A percentile compares a stretch with the other conserved stretches of the same genome.
These are phyloP conservation scores for Ifrita kowaldi DNA, from an alignment of 2,113 vertebrate genomes.

Conservation along the genomic window DNA sequence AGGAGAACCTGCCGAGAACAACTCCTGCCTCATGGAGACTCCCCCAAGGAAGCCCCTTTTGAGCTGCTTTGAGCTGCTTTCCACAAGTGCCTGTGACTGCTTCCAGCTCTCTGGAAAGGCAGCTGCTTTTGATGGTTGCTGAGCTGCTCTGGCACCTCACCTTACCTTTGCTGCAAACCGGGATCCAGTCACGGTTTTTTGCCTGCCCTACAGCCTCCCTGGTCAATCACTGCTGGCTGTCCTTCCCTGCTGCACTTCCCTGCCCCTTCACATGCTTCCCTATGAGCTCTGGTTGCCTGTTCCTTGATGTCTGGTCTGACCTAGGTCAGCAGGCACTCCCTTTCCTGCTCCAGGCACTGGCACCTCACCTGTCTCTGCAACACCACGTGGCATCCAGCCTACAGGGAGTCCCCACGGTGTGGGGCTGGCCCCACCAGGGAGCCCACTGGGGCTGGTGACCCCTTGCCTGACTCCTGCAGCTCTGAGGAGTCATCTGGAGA, in stretches of 20 bases:
- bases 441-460: neutral
- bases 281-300: rapidly evolving
- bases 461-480: neutral
- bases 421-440: neutral
- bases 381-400: neutral
- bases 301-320: neutral
- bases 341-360: neutral
- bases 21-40: neutral
- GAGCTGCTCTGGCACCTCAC: neutral
- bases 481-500: neutral
- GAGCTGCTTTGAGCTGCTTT: neutral
- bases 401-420: rapidly evolving
- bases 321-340: neutral
- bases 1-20: rapidly evolving
- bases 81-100: neutral
- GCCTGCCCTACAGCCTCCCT: neutral
- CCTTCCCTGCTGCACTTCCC: neutral
- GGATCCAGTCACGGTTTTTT: neutral
- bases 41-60: neutral
- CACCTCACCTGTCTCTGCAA: neutral
- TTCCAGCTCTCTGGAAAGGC: neutral
- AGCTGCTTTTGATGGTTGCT: neutral
- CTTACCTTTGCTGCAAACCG: neutral
- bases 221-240: neutral
- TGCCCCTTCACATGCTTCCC: neutral